Conservation (phyloP, 2,113 vertebrate genomes). For the Collichthys lucidus region DNA sequence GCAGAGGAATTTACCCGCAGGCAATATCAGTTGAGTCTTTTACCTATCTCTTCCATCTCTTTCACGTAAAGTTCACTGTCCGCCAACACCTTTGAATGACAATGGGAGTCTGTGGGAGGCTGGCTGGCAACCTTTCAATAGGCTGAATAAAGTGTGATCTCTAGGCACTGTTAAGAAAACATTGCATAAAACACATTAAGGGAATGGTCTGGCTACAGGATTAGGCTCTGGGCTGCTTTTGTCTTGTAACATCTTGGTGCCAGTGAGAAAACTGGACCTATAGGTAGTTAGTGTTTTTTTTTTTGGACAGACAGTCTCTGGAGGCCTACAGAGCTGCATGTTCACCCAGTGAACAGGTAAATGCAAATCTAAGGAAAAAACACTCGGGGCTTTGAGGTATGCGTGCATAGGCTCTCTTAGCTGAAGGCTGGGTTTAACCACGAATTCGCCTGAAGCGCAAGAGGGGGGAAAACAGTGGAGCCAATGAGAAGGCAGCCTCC, state of each 20-base stretch:
- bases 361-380: slow-evolving; percentile 46
- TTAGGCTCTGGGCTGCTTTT: slow-evolving; percentile 29
- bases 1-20: slow-evolving; percentile 69
- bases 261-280: slow-evolving; percentile 2
- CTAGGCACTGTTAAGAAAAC: slow-evolving; percentile 69
- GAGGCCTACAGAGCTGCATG: not conserved
- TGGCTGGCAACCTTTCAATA: slow-evolving; percentile 49
- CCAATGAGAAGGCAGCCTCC: slow-evolving; percentile 92
- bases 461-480: slow-evolving; percentile 74
- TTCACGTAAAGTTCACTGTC: slow-evolving; percentile 70
- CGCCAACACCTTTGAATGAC: slow-evolving; percentile 69
- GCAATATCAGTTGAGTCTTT: slow-evolving; percentile 61
- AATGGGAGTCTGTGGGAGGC: slow-evolving; percentile 57
- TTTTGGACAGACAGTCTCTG: not conserved
- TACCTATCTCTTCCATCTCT: slow-evolving; percentile 73
- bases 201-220: slow-evolving; percentile 68
- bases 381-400: slow-evolving; percentile 19
- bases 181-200: slow-evolving; percentile 71
- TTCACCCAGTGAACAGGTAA: slow-evolving; percentile 49
- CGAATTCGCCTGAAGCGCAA: slow-evolving; percentile 88
- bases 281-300: not conserved
- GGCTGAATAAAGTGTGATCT: slow-evolving; percentile 67
- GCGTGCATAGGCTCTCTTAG: slow-evolving; percentile 50
- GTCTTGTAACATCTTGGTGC: slow-evolving; percentile 20
- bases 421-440: slow-evolving; percentile 68